Conservation (phyloP, 2,888 invertebrate genomes). For the Augiades crinisus region DNA sequence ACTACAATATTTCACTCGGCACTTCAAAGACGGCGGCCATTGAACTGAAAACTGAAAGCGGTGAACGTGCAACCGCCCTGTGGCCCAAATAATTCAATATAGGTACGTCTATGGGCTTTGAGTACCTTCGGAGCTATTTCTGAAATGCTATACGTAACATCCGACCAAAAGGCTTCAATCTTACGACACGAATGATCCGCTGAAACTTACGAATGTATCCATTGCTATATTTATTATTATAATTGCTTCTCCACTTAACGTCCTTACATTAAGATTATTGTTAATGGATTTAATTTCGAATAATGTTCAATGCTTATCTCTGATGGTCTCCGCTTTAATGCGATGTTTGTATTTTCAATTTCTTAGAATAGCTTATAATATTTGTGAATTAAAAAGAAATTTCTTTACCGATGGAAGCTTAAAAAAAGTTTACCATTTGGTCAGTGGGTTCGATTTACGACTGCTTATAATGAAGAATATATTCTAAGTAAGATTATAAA, state of each 20-base stretch:
- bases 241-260: constrained; percentile 18
- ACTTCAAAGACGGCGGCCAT: constrained; percentile 65
- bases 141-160: constrained; percentile 24
- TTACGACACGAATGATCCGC: not conserved
- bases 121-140: constrained; percentile 31
- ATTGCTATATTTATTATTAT: constrained; percentile 21
- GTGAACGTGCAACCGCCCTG: constrained; percentile 38
- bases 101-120: constrained; percentile 16
- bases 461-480: too few species aligned
- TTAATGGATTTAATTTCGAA: constrained; percentile 21
- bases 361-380: too few species aligned
- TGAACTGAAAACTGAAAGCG: constrained; percentile 61
- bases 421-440: too few species aligned
- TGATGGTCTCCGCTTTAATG: constrained; percentile 1
- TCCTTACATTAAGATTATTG: constrained; percentile 21
- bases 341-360: not conserved
- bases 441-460: too few species aligned
- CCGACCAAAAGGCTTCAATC: constrained; percentile 18
- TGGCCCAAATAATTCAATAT: constrained; percentile 37
- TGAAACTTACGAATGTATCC: constrained; percentile 4
- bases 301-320: constrained; percentile 10
- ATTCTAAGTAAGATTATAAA: too few species aligned
- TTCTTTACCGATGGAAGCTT: too few species aligned
- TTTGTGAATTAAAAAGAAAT: too few species aligned
- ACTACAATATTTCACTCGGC: constrained; percentile 59